phyloP scores from a whole-genome alignment of 2,888 invertebrate genomes.

The Mythimna impura region DNA sequence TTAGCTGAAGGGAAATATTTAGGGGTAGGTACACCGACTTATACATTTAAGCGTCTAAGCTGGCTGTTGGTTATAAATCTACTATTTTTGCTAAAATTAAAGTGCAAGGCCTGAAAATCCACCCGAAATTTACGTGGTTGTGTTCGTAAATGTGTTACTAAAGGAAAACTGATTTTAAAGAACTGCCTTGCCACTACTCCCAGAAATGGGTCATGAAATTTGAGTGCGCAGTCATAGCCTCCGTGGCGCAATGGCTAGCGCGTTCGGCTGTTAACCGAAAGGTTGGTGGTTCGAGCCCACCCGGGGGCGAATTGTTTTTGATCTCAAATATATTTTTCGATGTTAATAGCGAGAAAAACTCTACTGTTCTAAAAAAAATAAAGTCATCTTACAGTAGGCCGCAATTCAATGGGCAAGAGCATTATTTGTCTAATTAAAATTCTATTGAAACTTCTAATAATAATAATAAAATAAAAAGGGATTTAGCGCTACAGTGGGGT shows the following conservation, averaged over 20 bases:
- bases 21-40: too few species aligned
- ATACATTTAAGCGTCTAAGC: too few species aligned
- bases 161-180: background rate
- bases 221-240: conserved; percentile 78
- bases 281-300: conserved; percentile 99
- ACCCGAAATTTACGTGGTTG: background rate
- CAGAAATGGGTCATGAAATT: background rate
- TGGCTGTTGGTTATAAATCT: too few species aligned
- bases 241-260: conserved; percentile 99
- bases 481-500: too few species aligned
- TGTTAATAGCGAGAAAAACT: background rate
- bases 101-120: background rate
- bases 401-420: too few species aligned
- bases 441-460: background rate
- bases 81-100: too few species aligned
- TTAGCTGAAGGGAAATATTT: too few species aligned
- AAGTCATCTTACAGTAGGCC: background rate
- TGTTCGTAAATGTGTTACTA: background rate
- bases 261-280: conserved; percentile 99
- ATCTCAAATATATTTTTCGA: background rate
- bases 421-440: too few species aligned
- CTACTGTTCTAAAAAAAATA: background rate
- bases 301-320: conserved; percentile 93
- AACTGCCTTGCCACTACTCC: background rate
- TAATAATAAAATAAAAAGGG: too few species aligned